Percentiles rank a stretch among this genome's conserved stretches.
phyloP scores from a whole-genome alignment of 2,113 vertebrate genomes.

The Sciurus niger region DNA sequence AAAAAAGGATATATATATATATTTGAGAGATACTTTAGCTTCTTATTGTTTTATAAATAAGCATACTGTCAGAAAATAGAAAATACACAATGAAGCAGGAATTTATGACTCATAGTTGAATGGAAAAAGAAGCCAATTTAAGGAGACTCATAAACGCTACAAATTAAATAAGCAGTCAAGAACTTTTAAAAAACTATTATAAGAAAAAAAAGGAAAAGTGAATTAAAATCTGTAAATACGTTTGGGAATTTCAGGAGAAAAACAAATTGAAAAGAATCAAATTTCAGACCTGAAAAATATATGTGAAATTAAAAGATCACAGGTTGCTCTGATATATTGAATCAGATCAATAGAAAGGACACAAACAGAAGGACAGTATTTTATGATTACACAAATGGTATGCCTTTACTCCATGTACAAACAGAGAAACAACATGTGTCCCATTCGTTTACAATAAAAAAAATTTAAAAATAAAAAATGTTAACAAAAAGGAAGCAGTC shows the following conservation, averaged over 20 bases:
- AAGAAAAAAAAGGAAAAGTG: neutral
- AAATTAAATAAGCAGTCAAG: neutral
- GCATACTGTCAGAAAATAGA: neutral
- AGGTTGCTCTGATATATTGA: neutral
- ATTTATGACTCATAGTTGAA: neutral
- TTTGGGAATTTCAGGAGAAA: neutral
- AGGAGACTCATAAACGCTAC: neutral
- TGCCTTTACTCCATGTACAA: too few species aligned
- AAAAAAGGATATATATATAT: neutral
- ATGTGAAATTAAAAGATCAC: neutral
- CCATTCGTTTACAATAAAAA: too few species aligned
- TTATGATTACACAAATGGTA: too few species aligned
- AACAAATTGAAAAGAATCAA: slow-evolving; percentile 11
- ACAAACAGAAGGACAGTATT: neutral
- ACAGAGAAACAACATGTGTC: too few species aligned
- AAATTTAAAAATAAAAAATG: too few species aligned
- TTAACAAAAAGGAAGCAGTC: neutral
- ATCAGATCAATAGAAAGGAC: neutral
- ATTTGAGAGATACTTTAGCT: neutral
- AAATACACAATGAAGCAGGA: neutral
- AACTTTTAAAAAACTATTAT: neutral
- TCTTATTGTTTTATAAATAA: neutral
- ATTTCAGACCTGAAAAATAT: neutral
- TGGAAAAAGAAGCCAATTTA: neutral
- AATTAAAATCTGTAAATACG: neutral